Base-by-base conservation (phyloP, 1,140 invertebrate genomes). In the Triops longicaudatus region DNA sequence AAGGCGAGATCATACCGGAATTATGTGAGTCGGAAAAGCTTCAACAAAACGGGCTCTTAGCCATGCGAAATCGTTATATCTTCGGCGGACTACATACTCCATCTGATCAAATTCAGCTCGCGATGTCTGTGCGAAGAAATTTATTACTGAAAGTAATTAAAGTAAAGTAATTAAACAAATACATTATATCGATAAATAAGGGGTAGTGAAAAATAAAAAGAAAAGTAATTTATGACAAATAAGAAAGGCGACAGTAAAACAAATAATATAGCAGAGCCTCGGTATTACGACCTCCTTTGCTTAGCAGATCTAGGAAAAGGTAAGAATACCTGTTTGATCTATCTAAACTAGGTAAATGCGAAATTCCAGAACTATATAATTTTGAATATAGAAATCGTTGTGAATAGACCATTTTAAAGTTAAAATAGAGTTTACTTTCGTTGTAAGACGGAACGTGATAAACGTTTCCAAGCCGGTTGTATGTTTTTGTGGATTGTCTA, bases 1-100 rank as follows among this genome's bases (percentile, higher is more conserved):
- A n/a, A 5, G 2, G 50, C 22, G 12, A 78, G 26, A 12, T n/a
- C 86, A 7, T 85, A 91, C 90, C 26, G 91, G 90, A 78, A 92
- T 87, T 76, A 92, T 87, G 81, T 89, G 90, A 75, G 89, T 89
- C 17, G 89, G 89, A 84, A 90, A 89, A 5, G 82, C 84, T 79
- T 90, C 89, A 44, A 90, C 85, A 41, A 92, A 82, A 80, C 88
- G 89, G 79, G 90, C 88, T 78, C 90, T 83, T 2, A 92, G 80
- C 91, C 91, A 92, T 73, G 90, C 83, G 80, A 93, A 93, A 82
- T 93, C 91, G 85, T 91, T 92, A 82, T 92, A 92, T 76, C 91
- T 85, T 78, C 91, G 84, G 42, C 90, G 83, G 27, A 92, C 91
- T 76, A 89, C 81, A 81, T 90, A 92, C 80, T 92, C 91, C 75